Evolutionary conservation across 2,888 invertebrate genomes (phyloP).

Genomic region (Plemyria rubiginata): DNA sequence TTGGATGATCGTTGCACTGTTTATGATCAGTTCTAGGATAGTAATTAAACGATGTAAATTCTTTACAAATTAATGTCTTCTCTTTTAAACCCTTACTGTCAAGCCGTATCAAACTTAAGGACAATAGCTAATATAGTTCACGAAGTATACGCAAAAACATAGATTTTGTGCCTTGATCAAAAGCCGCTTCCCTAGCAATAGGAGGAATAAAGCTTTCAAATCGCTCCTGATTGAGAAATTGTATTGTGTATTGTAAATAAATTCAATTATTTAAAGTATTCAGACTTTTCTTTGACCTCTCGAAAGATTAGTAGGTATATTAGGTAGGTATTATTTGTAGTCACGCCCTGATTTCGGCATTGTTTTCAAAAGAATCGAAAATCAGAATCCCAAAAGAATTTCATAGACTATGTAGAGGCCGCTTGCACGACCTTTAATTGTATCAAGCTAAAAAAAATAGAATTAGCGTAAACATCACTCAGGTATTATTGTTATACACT

Average conservation of each 20-base stretch:
- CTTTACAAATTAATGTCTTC: constrained; percentile 7
- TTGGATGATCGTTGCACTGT: constrained; percentile 3
- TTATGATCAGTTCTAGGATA: constrained; percentile 6
- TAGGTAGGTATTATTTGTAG: no score
- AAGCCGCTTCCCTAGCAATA: constrained; percentile 60
- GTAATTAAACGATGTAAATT: background rate
- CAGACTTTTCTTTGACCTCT: constrained; percentile 34
- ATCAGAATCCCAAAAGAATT: no score
- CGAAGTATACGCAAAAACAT: constrained; percentile 27
- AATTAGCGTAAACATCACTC: no score
- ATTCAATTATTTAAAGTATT: constrained; percentile 56
- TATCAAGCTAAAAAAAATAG: no score
- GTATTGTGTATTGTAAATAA: constrained; percentile 77
- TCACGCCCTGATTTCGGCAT: no score
- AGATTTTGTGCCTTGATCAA: constrained; percentile 61
- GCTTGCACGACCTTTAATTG: no score
- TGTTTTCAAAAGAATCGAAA: no score
- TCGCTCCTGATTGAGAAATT: constrained; percentile 69
- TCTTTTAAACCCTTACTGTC: constrained; percentile 2
- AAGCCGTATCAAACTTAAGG: constrained; percentile 1
- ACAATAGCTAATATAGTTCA: background rate
- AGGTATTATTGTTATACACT: no score
- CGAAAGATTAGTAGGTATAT: background rate
- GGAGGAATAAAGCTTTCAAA: constrained; percentile 63
- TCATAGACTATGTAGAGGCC: no score